A percentile compares a stretch with the other conserved stretches of the same genome.
Evolutionary conservation across 1,140 invertebrate genomes (phyloP).

Genomic region (Eumaeus atala): DNA sequence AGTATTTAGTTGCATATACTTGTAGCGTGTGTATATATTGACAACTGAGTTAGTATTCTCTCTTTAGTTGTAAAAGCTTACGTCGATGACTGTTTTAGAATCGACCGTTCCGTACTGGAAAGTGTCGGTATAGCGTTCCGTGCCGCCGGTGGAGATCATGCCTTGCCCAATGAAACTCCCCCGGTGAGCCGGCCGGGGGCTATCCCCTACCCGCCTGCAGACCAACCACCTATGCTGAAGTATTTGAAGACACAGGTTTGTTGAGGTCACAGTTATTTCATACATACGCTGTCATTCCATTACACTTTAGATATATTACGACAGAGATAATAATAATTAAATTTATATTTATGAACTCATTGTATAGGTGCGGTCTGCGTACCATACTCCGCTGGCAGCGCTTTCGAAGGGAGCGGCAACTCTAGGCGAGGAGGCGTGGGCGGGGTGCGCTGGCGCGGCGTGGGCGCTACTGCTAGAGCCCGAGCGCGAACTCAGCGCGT

Average conservation of each 20-base stretch:
- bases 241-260: slow-evolving; percentile 88
- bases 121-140: slow-evolving; percentile 55
- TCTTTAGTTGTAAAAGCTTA: no score
- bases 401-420: slow-evolving; percentile 95
- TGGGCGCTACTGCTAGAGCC: slow-evolving; percentile 95
- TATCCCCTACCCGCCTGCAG: slow-evolving; percentile 56
- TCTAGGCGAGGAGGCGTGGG: slow-evolving; percentile 89
- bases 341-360: no score
- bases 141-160: slow-evolving; percentile 52
- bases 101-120: slow-evolving; percentile 69
- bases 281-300: no score
- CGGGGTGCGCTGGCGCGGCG: slow-evolving; percentile 90
- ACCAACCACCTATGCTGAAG: slow-evolving; percentile 85
- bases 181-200: slow-evolving; percentile 30
- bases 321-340: no score
- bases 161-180: slow-evolving; percentile 30
- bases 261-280: no score
- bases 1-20: no score
- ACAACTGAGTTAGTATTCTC: no score
- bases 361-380: slow-evolving; percentile 86
- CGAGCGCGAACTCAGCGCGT: slow-evolving; percentile 84
- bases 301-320: no score
- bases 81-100: slow-evolving; percentile 39
- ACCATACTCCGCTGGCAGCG: slow-evolving; percentile 91
- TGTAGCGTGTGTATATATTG: no score